phyloP scores from a whole-genome alignment of 2,888 invertebrate genomes.

The Mythimna vitellina region DNA sequence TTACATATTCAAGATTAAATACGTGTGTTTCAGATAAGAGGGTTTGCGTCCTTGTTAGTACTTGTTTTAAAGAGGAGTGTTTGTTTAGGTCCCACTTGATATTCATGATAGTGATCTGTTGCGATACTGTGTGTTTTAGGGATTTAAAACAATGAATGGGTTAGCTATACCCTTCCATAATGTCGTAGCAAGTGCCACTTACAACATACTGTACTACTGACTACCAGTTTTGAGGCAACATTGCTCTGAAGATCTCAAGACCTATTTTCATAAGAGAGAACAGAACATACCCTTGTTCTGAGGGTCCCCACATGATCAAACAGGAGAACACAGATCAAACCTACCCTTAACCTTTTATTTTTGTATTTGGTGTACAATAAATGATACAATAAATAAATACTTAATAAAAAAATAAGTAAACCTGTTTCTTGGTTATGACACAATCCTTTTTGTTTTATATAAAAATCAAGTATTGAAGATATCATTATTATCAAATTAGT shows the following conservation, averaged over 20 bases:
- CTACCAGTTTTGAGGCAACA: neutral
- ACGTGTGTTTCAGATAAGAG: slow-evolving; percentile 15
- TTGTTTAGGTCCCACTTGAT: slow-evolving; percentile 36
- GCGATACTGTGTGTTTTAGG: neutral
- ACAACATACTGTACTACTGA: no score
- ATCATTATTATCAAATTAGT: no score
- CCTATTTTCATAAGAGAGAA: neutral
- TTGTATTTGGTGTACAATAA: no score
- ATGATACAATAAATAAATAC: no score
- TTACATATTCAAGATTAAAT: slow-evolving; percentile 8
- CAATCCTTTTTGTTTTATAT: no score
- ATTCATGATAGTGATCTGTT: slow-evolving; percentile 31
- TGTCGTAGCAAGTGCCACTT: no score
- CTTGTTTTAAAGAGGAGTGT: slow-evolving; percentile 18
- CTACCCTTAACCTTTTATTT: no score
- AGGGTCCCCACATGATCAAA: neutral
- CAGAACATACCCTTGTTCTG: neutral
- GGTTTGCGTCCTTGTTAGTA: slow-evolving; percentile 23
- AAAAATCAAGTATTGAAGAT: no score
- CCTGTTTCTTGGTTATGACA: no score
- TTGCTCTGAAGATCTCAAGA: neutral
- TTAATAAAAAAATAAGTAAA: no score
- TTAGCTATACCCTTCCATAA: neutral
- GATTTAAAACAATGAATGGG: slow-evolving; percentile 5
- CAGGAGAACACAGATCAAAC: no score